phyloP scores from a whole-genome alignment of 2,797 vertebrate species.

The Chromobotia macracanthus region DNA sequence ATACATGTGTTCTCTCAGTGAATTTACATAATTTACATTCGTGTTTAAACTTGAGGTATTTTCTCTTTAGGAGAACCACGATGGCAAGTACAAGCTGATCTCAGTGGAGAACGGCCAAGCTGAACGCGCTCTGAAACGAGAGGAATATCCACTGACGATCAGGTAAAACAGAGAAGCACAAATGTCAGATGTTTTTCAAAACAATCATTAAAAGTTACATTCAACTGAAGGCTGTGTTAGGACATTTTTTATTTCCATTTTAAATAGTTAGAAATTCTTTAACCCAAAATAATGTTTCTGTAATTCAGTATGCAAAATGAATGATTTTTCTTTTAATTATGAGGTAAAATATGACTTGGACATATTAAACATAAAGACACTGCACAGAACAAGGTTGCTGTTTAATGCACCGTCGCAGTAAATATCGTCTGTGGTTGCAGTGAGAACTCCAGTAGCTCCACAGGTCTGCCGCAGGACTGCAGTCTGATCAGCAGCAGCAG shows the following conservation, averaged over 20 bases:
- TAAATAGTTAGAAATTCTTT: too few species aligned
- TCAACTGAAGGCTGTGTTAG: too few species aligned
- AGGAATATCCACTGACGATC: constrained; percentile 80
- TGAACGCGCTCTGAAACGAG: constrained; percentile 76
- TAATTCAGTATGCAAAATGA: too few species aligned
- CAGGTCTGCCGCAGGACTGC: constrained; percentile 75
- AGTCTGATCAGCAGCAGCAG: constrained; percentile 60
- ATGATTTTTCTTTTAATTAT: too few species aligned
- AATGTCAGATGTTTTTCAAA: background rate
- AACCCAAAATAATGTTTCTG: too few species aligned
- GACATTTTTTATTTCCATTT: too few species aligned
- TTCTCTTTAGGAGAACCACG: constrained; percentile 77
- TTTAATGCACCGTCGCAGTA: background rate
- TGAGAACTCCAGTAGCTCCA: constrained; percentile 82
- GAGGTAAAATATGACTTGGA: too few species aligned
- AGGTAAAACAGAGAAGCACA: constrained; percentile 68
- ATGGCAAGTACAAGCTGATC: constrained; percentile 80
- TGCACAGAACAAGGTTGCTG: too few species aligned
- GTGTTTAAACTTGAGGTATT: background rate
- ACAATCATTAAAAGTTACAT: too few species aligned
- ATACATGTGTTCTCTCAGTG: background rate
- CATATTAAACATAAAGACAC: background rate
- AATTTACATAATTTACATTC: background rate
- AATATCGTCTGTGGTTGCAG: constrained; percentile 60
- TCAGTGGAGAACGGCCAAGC: constrained; percentile 82